Evolutionary conservation across 2,888 invertebrate genomes (phyloP), one percentile per base, ranked within the genome.

Genomic region (Drosophila prostipennis): DNA sequence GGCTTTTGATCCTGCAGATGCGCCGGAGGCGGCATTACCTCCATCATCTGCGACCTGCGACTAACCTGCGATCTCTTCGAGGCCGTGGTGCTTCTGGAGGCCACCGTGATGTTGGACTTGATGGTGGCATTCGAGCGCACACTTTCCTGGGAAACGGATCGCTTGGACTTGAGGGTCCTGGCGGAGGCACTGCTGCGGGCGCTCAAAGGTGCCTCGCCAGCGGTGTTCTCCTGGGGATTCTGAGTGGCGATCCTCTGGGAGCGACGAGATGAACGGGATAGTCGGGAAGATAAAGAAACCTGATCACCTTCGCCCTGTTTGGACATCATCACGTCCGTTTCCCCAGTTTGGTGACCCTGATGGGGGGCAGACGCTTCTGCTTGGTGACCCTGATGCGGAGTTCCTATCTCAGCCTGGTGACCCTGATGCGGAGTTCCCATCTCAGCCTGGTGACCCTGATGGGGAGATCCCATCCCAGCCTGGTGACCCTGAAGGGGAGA

Each of bases 131-230:
- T 40, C 6, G 65, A 67, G 5, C 68, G 53, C 0, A 26, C 1
- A 7, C 53, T 65, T 26, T 65, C 65, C 53, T 65, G 67, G 26
- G 65, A 65, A 0, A 23, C 36, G 0, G 65, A 65, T 3, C 65
- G 11, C 53, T 46, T 52, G 1, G 72, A 36, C 2, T 36, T 55
- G 11, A 42, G 13, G 5, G 51, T 42, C 43, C 16, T 19, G 6
- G n/a, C n/a, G 0, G 73, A 56, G 29, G 13, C 37, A 6, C 2
- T 13, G 19, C 74, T 73, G 14, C 74, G 68, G 8, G 56, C 60
- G 34, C 72, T 73, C 8, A 60, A n/a, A 0, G 74, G 68, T 0
- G 48, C 23, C 19, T 43, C 65, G 2, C 16, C 6, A 8, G 58
- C 43, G 0, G 5, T 29, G 7, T 46, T 45, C 1, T 16, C 40